Conservation (phyloP, 2,113 vertebrate species). For the Oriolus oriolus region DNA sequence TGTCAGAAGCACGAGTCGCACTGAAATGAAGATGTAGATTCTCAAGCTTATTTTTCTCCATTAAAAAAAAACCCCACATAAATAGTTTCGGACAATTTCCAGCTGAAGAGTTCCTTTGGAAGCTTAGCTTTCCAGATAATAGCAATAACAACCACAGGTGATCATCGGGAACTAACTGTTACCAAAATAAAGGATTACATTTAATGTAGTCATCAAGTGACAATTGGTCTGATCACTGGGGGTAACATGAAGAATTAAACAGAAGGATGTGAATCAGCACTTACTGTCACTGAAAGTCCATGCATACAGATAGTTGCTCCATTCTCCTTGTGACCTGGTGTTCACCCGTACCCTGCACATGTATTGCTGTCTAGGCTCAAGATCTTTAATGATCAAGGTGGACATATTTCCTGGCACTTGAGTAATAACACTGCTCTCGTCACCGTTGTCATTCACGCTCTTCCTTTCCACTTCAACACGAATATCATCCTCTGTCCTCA, state of each 20-base stretch:
- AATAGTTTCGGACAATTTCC: neutral
- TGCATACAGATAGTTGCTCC: conserved; percentile 75
- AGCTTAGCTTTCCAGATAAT: neutral
- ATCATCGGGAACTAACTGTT: neutral
- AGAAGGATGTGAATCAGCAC: conserved; percentile 1
- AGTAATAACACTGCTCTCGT: conserved; percentile 21
- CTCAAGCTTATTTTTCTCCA: neutral
- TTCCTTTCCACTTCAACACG: conserved; percentile 76
- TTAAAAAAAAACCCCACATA: neutral
- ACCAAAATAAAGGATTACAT: neutral
- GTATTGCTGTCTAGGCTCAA: conserved; percentile 80
- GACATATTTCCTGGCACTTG: conserved; percentile 76
- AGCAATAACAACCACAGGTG: neutral
- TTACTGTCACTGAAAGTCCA: conserved; percentile 88
- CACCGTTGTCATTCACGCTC: conserved; percentile 47
- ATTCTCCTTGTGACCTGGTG: conserved; percentile 74
- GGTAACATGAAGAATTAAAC: neutral
- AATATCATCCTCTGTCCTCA: conserved; percentile 73
- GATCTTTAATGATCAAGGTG: conserved; percentile 62
- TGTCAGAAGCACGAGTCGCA: neutral
- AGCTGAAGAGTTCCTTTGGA: neutral
- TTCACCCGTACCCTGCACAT: conserved; percentile 77
- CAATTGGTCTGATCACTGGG: neutral
- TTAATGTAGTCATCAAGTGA: neutral
- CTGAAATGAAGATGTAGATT: neutral